Conservation (phyloP, 2,888 invertebrate genomes). For the Drosophila histrio region DNA sequence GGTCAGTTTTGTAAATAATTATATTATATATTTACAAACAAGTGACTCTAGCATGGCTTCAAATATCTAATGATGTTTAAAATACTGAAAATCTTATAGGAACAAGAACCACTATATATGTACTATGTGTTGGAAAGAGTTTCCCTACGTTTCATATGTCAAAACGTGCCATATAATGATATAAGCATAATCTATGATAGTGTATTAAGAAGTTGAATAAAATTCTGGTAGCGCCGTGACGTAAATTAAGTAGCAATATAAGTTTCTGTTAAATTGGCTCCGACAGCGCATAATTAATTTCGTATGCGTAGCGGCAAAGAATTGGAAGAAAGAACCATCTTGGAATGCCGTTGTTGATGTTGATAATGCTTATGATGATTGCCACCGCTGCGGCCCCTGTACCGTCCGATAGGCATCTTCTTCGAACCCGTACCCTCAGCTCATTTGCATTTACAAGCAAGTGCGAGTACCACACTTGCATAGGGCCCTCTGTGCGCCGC, state of each 20-base stretch:
- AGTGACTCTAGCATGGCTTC: too few relatives aligned
- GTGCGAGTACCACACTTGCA: slow-evolving; percentile 32
- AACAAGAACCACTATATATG: too few relatives aligned
- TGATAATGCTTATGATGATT: slow-evolving; percentile 66
- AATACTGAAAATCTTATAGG: not conserved
- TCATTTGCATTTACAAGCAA: slow-evolving; percentile 57
- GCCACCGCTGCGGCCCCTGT: slow-evolving; percentile 30
- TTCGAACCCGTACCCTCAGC: slow-evolving; percentile 22
- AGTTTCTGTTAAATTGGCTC: slow-evolving; percentile 72
- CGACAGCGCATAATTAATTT: slow-evolving; percentile 77
- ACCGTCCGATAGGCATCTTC: slow-evolving; percentile 57
- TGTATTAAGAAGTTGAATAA: slow-evolving; percentile 34
- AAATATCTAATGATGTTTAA: not conserved
- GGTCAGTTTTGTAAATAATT: too few relatives aligned
- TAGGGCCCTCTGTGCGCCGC: slow-evolving; percentile 24
- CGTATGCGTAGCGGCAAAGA: slow-evolving; percentile 68
- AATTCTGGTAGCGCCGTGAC: slow-evolving; percentile 74
- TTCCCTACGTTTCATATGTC: too few relatives aligned
- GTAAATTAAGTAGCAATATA: slow-evolving; percentile 79
- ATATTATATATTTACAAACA: too few relatives aligned
- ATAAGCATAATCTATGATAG: not conserved
- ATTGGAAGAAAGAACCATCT: slow-evolving; percentile 61
- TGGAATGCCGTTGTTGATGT: slow-evolving; percentile 64
- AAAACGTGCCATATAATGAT: too few relatives aligned
- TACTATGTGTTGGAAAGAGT: not conserved